Base-by-base conservation (phyloP, 2,888 invertebrate genomes). In the Tuberolachnus salignus region DNA sequence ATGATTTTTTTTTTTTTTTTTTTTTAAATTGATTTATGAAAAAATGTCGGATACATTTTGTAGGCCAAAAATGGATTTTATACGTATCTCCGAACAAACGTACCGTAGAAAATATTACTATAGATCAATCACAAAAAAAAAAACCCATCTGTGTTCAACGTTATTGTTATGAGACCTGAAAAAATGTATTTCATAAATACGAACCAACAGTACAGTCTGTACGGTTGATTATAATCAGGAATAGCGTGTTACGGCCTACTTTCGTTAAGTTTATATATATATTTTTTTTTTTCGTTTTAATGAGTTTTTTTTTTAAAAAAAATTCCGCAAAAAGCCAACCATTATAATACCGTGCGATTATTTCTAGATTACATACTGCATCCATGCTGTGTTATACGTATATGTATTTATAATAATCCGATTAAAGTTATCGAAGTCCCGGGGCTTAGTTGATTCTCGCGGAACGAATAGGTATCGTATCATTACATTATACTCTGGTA, bases 101-200 rank as follows among this genome's bases (percentile, higher is more conserved):
- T 49, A 71, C 19, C 42, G 23, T 59, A 53, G 23, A 44, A 63
- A 63, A 63, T 51, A 63, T 21, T 34, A 13, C 51, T 63, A 63
- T 53, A 53, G 73, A 73, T 44, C 16, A 34, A 63, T 42, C 42
- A 14, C 16, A 61, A 73, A 61, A 72, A 55, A 34, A 42, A 53
- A 42, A 34, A 53, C n/a, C 1, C 19, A 59, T 63, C 34, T 34
- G 71, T 59, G 10, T 53, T 63, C 26, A 66, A 55, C 23, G 46
- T 75, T 66, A 66, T 75, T 75, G 66, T 74, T 64, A 71, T 55
- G 57, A 57, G 44, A 75, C 74, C 11, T 49, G 23, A 74, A 66
- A 71, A 70, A 21, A 73, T 19, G 34, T 53, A 34, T 51, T 61
- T 55, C 44, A 74, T 53, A 64, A 44, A 53, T 64, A 64, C n/a